Evolutionary conservation across 2,888 invertebrate genomes (phyloP), one percentile per base, ranked within the genome.

Genomic region (Lucinisca nassula): DNA sequence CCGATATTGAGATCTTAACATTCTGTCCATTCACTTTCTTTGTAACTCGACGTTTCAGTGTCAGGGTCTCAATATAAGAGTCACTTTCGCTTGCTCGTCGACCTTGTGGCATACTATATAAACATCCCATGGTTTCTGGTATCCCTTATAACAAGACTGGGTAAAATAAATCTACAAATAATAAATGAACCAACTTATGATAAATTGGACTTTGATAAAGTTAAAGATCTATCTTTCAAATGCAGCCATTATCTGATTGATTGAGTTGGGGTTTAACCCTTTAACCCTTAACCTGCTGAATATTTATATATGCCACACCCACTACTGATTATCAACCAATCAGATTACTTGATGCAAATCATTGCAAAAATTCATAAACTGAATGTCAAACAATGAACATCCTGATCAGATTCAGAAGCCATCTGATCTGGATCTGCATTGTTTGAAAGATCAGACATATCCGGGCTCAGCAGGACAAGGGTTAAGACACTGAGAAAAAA

Each of bases 91-190:
- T 61, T 30, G 37, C 72, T 27, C 75, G 32, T 8, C 67, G 51
- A 8, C 58, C 38, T 32, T 72, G 14, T 6, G 35, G 67, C 8
- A 67, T 67, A 72, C 90, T 89, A 10, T 90, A 80, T 1, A 91
- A 40, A 83, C 92, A 92, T 24, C 92, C 92, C 92, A 92, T 92
- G 51, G 82, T 87, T n/a, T n/a, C n/a, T n/a, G n/a, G n/a, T n/a
- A n/a, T n/a, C n/a, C n/a, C n/a, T n/a, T n/a, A n/a, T n/a, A n/a
- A n/a, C n/a, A n/a, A n/a, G n/a, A n/a, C n/a, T n/a, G n/a, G n/a
- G n/a, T n/a, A n/a, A n/a, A n/a, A n/a, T n/a, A n/a, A n/a, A n/a
- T n/a, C n/a, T n/a, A n/a, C n/a, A n/a, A n/a, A n/a, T n/a, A n/a
- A n/a, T n/a, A n/a, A n/a, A n/a, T n/a, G n/a, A n/a, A n/a, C n/a